Evolutionary conservation across 2,113 vertebrate genomes (phyloP).

Genomic region (Corythaixoides concolor): DNA sequence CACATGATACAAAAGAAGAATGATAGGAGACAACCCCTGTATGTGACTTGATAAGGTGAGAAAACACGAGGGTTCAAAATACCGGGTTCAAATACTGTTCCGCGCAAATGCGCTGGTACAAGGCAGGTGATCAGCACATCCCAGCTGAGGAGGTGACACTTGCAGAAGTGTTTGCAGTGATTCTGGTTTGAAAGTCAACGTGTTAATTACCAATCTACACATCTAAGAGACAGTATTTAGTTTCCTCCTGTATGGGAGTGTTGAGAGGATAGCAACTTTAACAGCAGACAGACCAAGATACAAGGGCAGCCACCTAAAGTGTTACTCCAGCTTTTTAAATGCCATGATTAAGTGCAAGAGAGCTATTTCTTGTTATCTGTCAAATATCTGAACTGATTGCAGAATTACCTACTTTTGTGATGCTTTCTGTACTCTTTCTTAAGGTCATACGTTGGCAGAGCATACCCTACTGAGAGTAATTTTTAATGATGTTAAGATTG

Average conservation of each 20-base stretch:
- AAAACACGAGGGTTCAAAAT: not conserved
- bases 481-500: not conserved
- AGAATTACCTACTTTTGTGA: not conserved
- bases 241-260: not conserved
- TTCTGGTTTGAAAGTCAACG: not conserved
- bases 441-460: not conserved
- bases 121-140: not conserved
- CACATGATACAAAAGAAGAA: not conserved
- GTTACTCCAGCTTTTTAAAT: constrained; percentile 4
- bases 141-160: not conserved
- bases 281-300: not conserved
- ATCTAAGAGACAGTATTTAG: not conserved
- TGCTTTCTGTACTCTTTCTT: not conserved
- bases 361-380: not conserved
- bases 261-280: not conserved
- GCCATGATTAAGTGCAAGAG: not conserved
- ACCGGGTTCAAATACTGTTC: not conserved
- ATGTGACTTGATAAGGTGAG: not conserved
- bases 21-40: fast-evolving
- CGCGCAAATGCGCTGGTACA: not conserved
- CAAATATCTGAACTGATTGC: not conserved
- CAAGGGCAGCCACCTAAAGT: not conserved
- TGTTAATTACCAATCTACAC: not conserved
- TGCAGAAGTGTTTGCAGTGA: not conserved
- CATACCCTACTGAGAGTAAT: not conserved